Conservation (phyloP, 2,888 invertebrate species). For the Biston betularia region DNA sequence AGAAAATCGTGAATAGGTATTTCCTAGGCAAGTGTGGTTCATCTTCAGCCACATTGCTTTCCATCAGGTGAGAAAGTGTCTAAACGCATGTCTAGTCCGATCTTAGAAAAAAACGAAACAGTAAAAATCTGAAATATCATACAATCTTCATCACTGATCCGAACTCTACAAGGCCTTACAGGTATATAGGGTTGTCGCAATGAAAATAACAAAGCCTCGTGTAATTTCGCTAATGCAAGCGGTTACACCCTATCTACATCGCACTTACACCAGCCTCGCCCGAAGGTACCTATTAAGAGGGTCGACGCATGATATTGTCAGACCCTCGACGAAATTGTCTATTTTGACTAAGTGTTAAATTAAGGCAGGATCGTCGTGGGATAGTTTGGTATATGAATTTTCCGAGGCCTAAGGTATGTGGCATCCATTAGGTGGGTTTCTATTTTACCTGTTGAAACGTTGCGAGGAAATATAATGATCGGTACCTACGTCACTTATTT, state of each 20-base stretch:
- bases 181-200: slow-evolving; percentile 70
- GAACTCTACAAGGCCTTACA: slow-evolving; percentile 8
- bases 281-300: slow-evolving; percentile 81
- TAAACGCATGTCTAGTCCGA: neutral
- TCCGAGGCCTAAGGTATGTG: slow-evolving; percentile 46
- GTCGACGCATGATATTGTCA: slow-evolving; percentile 72
- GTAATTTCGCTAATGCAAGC: slow-evolving; percentile 86
- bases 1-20: too few species aligned
- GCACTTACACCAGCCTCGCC: slow-evolving; percentile 72
- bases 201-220: slow-evolving; percentile 84
- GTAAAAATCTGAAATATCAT: neutral
- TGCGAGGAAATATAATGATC: slow-evolving; percentile 3
- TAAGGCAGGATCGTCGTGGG: slow-evolving; percentile 56
- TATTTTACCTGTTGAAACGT: slow-evolving; percentile 31
- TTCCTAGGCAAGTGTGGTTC: too few species aligned
- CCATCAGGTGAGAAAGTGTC: too few species aligned
- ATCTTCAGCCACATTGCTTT: too few species aligned
- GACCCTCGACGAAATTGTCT: slow-evolving; percentile 70
- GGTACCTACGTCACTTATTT: neutral
- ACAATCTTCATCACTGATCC: slow-evolving; percentile 14
- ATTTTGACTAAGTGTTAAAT: slow-evolving; percentile 77
- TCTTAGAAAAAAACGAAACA: neutral
- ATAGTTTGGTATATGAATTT: slow-evolving; percentile 54
- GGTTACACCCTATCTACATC: slow-evolving; percentile 83
- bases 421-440: slow-evolving; percentile 26